Conservation (phyloP, 1,140 invertebrate genomes). For the Ceratina australensis region DNA sequence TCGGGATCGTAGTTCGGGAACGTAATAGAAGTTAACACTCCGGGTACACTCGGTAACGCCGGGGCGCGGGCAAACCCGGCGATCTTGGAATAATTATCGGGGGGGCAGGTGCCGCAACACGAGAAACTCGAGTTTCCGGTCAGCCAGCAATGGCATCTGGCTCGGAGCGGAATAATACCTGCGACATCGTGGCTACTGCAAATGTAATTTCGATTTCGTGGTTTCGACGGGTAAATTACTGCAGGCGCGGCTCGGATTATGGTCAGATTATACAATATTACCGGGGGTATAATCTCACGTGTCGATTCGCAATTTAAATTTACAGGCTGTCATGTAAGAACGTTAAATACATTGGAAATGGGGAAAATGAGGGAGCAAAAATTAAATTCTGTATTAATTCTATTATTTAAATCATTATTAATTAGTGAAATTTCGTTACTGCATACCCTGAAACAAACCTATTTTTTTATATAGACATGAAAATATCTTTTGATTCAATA, state of each 20-base stretch:
- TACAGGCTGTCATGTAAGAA: too few species aligned
- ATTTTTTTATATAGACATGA: background rate
- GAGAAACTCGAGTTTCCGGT: conserved; percentile 47
- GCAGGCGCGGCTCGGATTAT: background rate
- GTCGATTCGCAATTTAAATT: conserved; percentile 10
- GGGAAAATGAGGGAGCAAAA: background rate
- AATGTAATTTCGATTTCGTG: conserved; percentile 47
- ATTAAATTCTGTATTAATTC: too few species aligned
- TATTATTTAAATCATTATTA: too few species aligned
- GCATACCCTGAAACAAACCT: background rate
- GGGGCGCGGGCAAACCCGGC: background rate
- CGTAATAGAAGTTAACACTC: conserved; percentile 40
- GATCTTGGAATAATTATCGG: conserved; percentile 45
- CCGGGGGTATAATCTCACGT: background rate
- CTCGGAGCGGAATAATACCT: conserved; percentile 28
- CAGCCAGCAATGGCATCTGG: conserved; percentile 21
- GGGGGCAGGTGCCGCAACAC: conserved; percentile 34
- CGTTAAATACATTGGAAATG: too few species aligned
- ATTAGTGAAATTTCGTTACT: too few species aligned
- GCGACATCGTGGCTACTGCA: background rate
- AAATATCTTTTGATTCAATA: background rate
- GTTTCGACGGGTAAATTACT: conserved; percentile 17
- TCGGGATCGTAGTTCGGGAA: conserved; percentile 11
- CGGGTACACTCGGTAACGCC: conserved; percentile 19
- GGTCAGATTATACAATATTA: too few species aligned